Percentiles rank a stretch among this genome's conserved stretches.
Conservation (phyloP, 2,113 vertebrate species). For the Pseudolaguvia tuberculata region DNA sequence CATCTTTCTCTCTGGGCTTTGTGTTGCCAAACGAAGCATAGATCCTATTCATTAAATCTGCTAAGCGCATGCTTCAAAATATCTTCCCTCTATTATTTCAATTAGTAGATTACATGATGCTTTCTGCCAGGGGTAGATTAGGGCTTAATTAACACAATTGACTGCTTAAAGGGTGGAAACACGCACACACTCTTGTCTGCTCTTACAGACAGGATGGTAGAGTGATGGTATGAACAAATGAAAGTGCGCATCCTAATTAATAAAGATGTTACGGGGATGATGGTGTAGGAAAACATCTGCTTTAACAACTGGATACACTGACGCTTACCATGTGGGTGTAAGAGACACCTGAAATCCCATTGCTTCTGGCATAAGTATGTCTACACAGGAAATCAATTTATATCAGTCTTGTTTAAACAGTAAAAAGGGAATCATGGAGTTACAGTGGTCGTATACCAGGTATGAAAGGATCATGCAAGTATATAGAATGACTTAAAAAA, state of each 20-base stretch:
- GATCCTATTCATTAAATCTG: slow-evolving; percentile 98
- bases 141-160: slow-evolving; percentile 99
- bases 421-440: not conserved
- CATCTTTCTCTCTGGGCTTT: slow-evolving; percentile 68
- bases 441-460: not conserved
- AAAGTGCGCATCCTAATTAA: slow-evolving; percentile 97
- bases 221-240: slow-evolving; percentile 86
- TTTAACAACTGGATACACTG: slow-evolving; percentile 54
- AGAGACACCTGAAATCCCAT: slow-evolving; percentile 13
- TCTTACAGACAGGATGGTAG: slow-evolving; percentile 45
- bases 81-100: slow-evolving; percentile 99
- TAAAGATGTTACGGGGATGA: slow-evolving; percentile 91
- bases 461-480: too few relatives aligned
- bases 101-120: slow-evolving; percentile 98
- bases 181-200: slow-evolving; percentile 63
- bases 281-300: slow-evolving; percentile 74
- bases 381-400: slow-evolving; percentile 15
- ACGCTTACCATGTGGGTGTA: slow-evolving; percentile 13
- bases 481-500: too few relatives aligned
- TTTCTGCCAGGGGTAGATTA: slow-evolving; percentile 97
- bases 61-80: slow-evolving; percentile 97
- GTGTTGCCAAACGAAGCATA: slow-evolving; percentile 92
- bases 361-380: slow-evolving; percentile 3
- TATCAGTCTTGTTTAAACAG: slow-evolving; percentile 47
- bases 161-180: slow-evolving; percentile 77